Base-by-base conservation (phyloP, 2,797 vertebrate species). In the Phrynocephalus guinanensis region DNA sequence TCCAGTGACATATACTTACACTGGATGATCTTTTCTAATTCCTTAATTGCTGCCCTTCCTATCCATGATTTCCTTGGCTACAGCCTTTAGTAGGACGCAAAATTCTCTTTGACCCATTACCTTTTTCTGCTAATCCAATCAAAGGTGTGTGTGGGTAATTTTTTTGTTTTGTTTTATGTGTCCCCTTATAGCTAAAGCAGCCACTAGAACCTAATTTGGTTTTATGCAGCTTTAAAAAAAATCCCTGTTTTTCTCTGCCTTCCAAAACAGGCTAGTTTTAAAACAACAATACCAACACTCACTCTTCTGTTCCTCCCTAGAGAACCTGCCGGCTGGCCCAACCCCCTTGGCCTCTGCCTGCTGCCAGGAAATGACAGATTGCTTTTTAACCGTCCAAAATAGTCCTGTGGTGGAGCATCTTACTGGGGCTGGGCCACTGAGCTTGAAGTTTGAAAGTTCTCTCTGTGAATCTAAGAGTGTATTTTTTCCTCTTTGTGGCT, bases 321-420 rank as follows among this genome's bases (percentile, higher is more conserved):
- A 56, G 60, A 81, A 15, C 16, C 38, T 1, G 3, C 38, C 38
- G 6, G 28, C 5, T 26, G 28, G 24, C 44, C 60, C 83, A 68
- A 5, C 67, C 50, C 86, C 56, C 5, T 24, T 56, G 72, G 87
- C 83, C 83, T 76, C 48, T 26, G 75, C 33, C 44, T 11, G 33
- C 75, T 79, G 83, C 79, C 78, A 81, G 71, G 70, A 88, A 88
- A 88, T 68, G 67, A 84, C 81, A 75, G 80, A 81, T 66, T 38
- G 52, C 44, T 84, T 73, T 73, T 80, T 82, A 22, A 76, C 30
- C 76, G 50, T 30, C 83, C 75, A 82, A 85, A 88, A 80, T 76
- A 85, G 83, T 71, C 78, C 8, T 44, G 30, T 24, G 71, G 70
- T 81, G 44, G 56, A 20, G 44, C 33, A 56, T 87, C 79, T 4